Base-by-base conservation (phyloP, 2,888 invertebrate species). In the Aporophyla lueneburgensis region DNA sequence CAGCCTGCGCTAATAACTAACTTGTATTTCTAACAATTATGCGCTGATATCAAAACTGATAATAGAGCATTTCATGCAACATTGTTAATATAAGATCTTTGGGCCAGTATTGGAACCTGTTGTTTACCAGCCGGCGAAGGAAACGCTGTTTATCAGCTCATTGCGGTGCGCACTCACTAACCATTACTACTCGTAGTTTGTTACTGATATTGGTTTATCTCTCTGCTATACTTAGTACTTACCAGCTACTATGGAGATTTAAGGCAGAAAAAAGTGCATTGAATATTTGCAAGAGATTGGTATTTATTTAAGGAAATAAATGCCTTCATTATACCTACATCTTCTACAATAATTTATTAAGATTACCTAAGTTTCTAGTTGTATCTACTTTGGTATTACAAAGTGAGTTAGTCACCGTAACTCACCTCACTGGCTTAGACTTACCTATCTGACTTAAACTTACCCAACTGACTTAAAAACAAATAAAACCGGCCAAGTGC, bases 11-110 rank as follows among this genome's bases (percentile, higher is more conserved):
- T 87, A 83, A 86, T 84, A 87, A 85, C 83, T 87, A 84, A 86
- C 86, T 75, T 81, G 63, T 76, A 89, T 88, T 88, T 86, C 84
- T 88, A 89, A 90, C 88, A 89, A 91, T 92, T 89, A 89, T 84
- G 76, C 75, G 53, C 61, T 73, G 76, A 86, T 83, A 86, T 84
- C 85, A 75, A 77, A 46, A 86, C 77, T 85, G 85, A 86, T 85
- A 84, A 78, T 86, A 78, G 87, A 77, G 71, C 71, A 83, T 86
- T 83, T 83, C 79, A 86, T 83, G 86, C 73, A 83, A 83, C 83
- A 74, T 78, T 86, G 73, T 83, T 78, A 73, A 71, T 83, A 71
- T 71, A 83, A 85, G 63, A 83, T 86, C 83, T 77, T 73, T 67
- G 56, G 27, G 62, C 76, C 61, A 74, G 43, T 78, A 59, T 65